A percentile compares a stretch with the other conserved stretches of the same genome.
Evolutionary conservation across 2,888 invertebrate genomes (phyloP).

Genomic region (Deilephila elpenor): DNA sequence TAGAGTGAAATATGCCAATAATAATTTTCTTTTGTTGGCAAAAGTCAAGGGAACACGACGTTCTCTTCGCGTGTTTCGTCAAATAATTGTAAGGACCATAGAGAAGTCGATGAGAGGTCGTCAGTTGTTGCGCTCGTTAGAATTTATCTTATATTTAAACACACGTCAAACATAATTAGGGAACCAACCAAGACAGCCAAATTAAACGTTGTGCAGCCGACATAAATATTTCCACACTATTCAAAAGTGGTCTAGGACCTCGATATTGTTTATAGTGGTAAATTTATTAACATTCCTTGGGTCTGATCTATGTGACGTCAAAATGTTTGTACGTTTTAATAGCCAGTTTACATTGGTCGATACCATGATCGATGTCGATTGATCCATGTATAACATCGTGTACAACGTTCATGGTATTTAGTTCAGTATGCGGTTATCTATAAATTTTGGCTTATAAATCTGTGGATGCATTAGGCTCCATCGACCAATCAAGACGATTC

Average conservation of each 20-base stretch:
- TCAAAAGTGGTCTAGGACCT: background rate
- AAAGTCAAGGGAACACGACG: constrained; percentile 29
- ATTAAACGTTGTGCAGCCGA: too few relatives aligned
- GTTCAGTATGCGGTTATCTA: too few relatives aligned
- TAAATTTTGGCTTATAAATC: too few relatives aligned
- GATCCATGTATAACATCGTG: too few relatives aligned
- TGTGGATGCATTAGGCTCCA: too few relatives aligned
- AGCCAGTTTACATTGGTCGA: too few relatives aligned
- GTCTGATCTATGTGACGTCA: background rate
- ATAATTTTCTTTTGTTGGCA: constrained; percentile 27
- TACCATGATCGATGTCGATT: too few relatives aligned
- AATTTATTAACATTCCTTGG: background rate
- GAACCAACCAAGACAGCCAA: background rate
- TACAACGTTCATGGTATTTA: too few relatives aligned
- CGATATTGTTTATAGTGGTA: background rate
- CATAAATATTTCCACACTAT: too few relatives aligned
- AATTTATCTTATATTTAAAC: background rate
- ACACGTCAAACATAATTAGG: background rate
- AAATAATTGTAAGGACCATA: background rate
- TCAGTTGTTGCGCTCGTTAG: constrained; percentile 5
- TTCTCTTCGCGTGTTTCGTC: background rate
- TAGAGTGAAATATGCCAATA: background rate
- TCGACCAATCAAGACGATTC: too few relatives aligned
- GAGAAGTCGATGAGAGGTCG: background rate
- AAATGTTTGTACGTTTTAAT: too few relatives aligned